phyloP scores from a whole-genome alignment of 2,797 vertebrate species.

The Austrolebias charrua region DNA sequence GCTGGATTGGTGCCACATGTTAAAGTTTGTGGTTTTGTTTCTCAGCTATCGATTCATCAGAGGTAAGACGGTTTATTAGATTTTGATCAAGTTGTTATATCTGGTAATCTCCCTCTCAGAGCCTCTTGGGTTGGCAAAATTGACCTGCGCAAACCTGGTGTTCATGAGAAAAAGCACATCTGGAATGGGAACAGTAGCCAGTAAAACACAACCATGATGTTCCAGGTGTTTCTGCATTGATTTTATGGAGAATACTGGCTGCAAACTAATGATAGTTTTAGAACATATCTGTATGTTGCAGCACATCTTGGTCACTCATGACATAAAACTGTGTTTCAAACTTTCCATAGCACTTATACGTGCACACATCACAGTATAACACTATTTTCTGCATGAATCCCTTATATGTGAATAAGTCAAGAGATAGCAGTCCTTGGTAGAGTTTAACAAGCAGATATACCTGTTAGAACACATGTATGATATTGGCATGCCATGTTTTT shows the following conservation, averaged over 20 bases:
- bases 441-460: slow-evolving; percentile 75
- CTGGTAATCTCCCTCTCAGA: slow-evolving; percentile 63
- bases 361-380: slow-evolving; percentile 17
- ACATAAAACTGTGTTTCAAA: slow-evolving; percentile 7
- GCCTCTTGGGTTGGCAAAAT: slow-evolving; percentile 65
- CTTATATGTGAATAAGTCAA: slow-evolving; percentile 43
- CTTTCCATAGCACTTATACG: slow-evolving; percentile 16
- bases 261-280: slow-evolving; percentile 15
- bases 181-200: slow-evolving; percentile 14
- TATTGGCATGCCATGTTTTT: slow-evolving; percentile 38
- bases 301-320: slow-evolving; percentile 22
- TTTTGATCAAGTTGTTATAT: slow-evolving; percentile 78
- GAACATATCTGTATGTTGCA: not conserved
- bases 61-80: slow-evolving; percentile 75
- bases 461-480: slow-evolving; percentile 79
- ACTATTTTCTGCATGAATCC: slow-evolving; percentile 49
- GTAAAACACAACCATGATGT: slow-evolving; percentile 25
- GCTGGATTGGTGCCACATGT: slow-evolving; percentile 59
- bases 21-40: slow-evolving; percentile 58
- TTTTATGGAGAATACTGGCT: slow-evolving; percentile 17
- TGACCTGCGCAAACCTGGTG: slow-evolving; percentile 43
- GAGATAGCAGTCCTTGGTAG: slow-evolving; percentile 65
- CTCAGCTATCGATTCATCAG: slow-evolving; percentile 69
- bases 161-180: slow-evolving; percentile 37
- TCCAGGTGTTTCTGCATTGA: slow-evolving; percentile 17